Base-by-base conservation (phyloP, 2,888 invertebrate species). In the Aspidapion aeneum region DNA sequence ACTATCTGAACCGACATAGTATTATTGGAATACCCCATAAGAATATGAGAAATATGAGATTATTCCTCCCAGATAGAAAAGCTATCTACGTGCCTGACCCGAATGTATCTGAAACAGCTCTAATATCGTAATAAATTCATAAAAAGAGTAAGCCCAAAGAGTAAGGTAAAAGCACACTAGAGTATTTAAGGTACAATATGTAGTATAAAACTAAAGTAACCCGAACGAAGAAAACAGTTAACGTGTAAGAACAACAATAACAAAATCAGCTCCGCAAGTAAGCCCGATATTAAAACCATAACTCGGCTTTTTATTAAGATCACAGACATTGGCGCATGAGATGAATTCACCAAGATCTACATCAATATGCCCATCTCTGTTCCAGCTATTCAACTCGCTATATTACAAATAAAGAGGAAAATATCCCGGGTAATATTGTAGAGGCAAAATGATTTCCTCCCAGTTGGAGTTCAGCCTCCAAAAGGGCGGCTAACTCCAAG, bases 401-500 rank as follows among this genome's bases (percentile, higher is more conserved):
- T 12, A 7, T 3, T 3, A 7, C 12, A 35, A 12, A 7, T 12
- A 35, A 35, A 35, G 35, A 35, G 35, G 12, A 12, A 35, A 12
- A 35, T 35, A 35, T 7, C 35, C 5, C 12, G 35, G 5, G 35
- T 35, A 12, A 35, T 3, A 7, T 35, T 35, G 35, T 3, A 35
- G 35, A 12, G 3, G 12, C 5, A 12, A 12, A 35, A 35, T 12
- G 35, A 35, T 35, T 35, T 3, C 35, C 35, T 35, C 35, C 35
- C 35, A 35, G 35, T 12, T 35, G 5, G 35, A 35, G 35, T 35
- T 35, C 62, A 62, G 63, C 63, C 21, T 57, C 63, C 57, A 55
- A 59, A 67, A 66, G 66, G 65, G 65, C 64, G 63, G 35, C 63
- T 60, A 21, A 65, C 57, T 60, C 65, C 56, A 35, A 35, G 65